Evolutionary conservation across 2,797 vertebrate genomes (phyloP), one percentile per base, ranked within the genome.

Genomic region (Melanotaenia trifasciata): DNA sequence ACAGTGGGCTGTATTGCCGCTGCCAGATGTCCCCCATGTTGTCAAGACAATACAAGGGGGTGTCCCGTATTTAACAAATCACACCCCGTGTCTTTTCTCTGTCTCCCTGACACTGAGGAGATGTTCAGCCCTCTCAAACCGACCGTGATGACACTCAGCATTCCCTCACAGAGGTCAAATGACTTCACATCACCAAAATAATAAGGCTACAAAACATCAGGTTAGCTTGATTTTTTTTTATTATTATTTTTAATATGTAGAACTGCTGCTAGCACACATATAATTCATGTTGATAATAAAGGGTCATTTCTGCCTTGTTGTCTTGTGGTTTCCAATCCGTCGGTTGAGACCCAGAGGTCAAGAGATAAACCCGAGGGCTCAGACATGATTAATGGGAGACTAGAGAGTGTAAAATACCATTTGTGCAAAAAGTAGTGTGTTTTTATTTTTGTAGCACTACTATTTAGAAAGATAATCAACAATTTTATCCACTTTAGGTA

Each of bases 11-110:
- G 84, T 32, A 71, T 26, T 66, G 89, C 93, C 94, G 63, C 84
- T 86, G 94, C 96, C 97, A 98, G 95, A 95, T 97, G 96, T 97
- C 96, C 74, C 73, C 74, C 89, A 66, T 94, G 92, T 92, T 38
- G 36, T 81, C 75, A 73, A 92, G 88, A 95, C 94, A 96, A 92
- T 94, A 70, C 88, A 59, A 50, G 67, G 79, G 80, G 76, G 82
- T 3, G 81, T 86, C 85, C 76, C 4, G 9, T 89, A 76, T 94
- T 94, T 93, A 95, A 94, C 93, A 95, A 94, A 95, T 93, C 94
- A 92, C 93, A 90, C 92, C 83, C 93, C 74, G 61, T 84, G 79
- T 81, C 26, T 58, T 88, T 84, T 90, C 78, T 84, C 75, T 86
- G 78, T 80, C 66, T 83, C 57, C 70, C 77, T 61, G 77, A 90